These are phyloP conservation scores for Phodopus roborovskii DNA, from an alignment of 2,113 vertebrate genomes.

Conservation along the genomic window DNA sequence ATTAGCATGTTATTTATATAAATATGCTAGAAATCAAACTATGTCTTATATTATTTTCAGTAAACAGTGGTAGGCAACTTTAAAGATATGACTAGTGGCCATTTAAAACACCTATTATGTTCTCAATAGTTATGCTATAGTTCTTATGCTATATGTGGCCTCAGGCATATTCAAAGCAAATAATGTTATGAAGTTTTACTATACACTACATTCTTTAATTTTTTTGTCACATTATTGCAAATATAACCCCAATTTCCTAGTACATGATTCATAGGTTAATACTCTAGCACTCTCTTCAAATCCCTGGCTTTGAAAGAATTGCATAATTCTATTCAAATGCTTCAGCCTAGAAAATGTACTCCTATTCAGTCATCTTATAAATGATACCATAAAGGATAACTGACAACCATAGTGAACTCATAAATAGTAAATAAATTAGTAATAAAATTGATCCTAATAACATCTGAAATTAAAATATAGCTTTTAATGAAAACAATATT, in stretches of 20 bases:
- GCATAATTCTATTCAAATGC: conserved; percentile 56
- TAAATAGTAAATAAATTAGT: conserved; percentile 67
- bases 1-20: conserved; percentile 34
- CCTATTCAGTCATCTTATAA: conserved; percentile 60
- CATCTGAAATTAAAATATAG: conserved; percentile 58
- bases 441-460: conserved; percentile 45
- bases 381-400: conserved; percentile 64
- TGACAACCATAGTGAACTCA: conserved; percentile 48
- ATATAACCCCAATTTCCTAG: conserved; percentile 10
- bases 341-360: conserved; percentile 52
- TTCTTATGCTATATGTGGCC: conserved; percentile 5
- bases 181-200: conserved; percentile 19
- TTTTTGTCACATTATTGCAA: background rate
- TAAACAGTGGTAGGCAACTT: background rate
- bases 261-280: conserved; percentile 53
- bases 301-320: conserved; percentile 51
- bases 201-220: conserved; percentile 21
- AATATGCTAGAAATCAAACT: conserved; percentile 17
- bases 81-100: background rate
- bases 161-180: conserved; percentile 43
- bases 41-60: conserved; percentile 45
- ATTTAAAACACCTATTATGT: conserved; percentile 13
- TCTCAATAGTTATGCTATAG: background rate
- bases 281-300: conserved; percentile 46
- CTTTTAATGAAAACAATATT: conserved; percentile 44